Conservation (phyloP, 2,113 vertebrate genomes). For the Dromas ardeola region DNA sequence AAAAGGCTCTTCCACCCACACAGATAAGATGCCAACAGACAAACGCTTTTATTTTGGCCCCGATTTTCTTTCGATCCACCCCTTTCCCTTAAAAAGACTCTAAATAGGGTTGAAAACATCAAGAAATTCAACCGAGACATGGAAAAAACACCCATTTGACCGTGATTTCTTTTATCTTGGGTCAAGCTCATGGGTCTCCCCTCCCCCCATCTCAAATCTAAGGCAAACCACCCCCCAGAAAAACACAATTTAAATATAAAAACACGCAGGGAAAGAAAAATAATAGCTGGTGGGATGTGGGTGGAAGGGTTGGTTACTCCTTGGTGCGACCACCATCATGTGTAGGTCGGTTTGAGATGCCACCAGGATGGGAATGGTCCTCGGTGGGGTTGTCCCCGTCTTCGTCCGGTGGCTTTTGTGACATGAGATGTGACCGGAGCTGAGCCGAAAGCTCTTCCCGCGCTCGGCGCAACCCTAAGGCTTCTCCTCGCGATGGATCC, state of each 20-base stretch:
- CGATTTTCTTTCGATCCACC: background rate
- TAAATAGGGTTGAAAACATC: background rate
- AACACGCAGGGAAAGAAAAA: background rate
- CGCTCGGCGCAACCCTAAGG: background rate
- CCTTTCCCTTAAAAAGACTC: no score
- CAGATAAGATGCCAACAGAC: background rate
- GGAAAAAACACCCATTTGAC: background rate
- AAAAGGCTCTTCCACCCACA: background rate
- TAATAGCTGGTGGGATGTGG: background rate
- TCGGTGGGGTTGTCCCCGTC: background rate
- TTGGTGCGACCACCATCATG: background rate
- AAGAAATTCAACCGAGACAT: background rate
- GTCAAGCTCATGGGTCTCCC: background rate
- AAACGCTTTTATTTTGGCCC: background rate
- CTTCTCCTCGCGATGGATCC: background rate
- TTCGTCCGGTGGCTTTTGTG: background rate
- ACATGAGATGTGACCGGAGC: rapidly evolving
- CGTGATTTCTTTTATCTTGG: background rate
- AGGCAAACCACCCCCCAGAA: no score
- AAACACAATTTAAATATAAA: background rate
- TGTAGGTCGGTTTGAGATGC: background rate
- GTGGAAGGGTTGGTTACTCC: background rate
- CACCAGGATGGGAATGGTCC: background rate
- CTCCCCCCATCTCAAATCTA: no score
- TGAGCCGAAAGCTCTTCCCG: background rate